Evolutionary conservation across 2,888 invertebrate species (phyloP), one percentile per base, ranked within the genome.

Genomic region (Oscheius myriophilus): DNA sequence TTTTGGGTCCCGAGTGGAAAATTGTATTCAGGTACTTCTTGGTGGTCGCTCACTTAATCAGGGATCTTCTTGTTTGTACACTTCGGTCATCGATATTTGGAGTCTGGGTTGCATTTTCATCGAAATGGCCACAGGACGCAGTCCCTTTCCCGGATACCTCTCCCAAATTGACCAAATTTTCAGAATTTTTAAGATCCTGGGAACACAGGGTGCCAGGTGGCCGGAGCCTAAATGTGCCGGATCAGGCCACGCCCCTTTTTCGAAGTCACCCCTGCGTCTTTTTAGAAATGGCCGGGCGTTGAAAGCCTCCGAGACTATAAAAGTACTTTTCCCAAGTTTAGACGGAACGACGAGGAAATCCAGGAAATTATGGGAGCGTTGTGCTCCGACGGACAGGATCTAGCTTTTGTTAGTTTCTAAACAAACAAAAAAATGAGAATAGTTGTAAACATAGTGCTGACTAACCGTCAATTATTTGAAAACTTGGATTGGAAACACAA

Each of bases 111-210:
- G 89, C 76, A 89, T 89, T 25, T 88, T 89, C 81, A 87, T 88
- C 54, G 89, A 89, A 84, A 88, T 89, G 72, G 64, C 75, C 25
- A 71, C 70, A n/a, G 93, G 93, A 83, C 92, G 92, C 83, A 95
- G 97, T 1, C 89, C 97, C 26, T 97, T 98, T 88, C 94, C 95
- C 87, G 97, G 97, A 16, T 96, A 98, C n/a, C n/a, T n/a, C 88
- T 96, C 96, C 0, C 97, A 98, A 89, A 98, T 98, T 80, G 97
- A 97, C 88, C 97, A 98, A 86, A 90, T 98, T 0, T 97, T 96
- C 88, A 91, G 95, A 84, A 97, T 97, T 88, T 98, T 97, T 89
- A 92, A 95, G 86, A 92, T 95, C 82, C 88, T 98, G 67, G 92
- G 92, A 73, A 98, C 98, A 0, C 98, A 97, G 0, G n/a, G n/a